Base-by-base conservation (phyloP, 2,113 vertebrate species). In the Ctenomys sociabilis region DNA sequence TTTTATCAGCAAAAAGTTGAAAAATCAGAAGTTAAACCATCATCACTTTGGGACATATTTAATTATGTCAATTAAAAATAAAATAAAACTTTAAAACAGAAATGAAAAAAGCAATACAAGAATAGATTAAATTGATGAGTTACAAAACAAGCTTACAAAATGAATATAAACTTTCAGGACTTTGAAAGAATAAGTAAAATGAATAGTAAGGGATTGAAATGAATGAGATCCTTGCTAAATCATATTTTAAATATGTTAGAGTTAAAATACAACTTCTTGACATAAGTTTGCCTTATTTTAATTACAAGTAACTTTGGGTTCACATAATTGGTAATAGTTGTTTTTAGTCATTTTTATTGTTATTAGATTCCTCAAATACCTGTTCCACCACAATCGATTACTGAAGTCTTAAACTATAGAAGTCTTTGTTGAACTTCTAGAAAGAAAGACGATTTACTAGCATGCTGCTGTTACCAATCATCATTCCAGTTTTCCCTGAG, bases 381-480 rank as follows among this genome's bases (percentile, higher is more conserved):
- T 84, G 5, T n/a, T 78, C 49, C 9, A 26, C 19, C 19, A 43
- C 63, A 94, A 83, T 35, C 5, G 49, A 49, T 21, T 11, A 49
- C 4, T 45, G 30, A 92, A 81, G 7, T 10, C 40, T 89, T 75
- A 26, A 78, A 75, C 16, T 75, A 35, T 3, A 40, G 49, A 91
- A 40, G 12, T 90, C 80, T 93, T 37, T 80, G 7, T 17, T 68
- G 70, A 96, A 88, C 92, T 1, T 22, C 3, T 35, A 80, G 85
- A 68, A 66, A 35, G 12, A 22, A 63, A 95, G 21, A 21, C 64
- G 59, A 66, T 13, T 63, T 92, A n/a, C 9, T 45, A 17, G 10
- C 14, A 24, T 61, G 90, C 70, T 75, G 59, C 78, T 64, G 35
- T 82, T 85, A 14, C 88, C 77, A 92, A 45, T 95, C 54, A 80